These are phyloP conservation scores for Spodoptera picta DNA, from an alignment of 2,888 invertebrate genomes.

Conservation along the genomic window DNA sequence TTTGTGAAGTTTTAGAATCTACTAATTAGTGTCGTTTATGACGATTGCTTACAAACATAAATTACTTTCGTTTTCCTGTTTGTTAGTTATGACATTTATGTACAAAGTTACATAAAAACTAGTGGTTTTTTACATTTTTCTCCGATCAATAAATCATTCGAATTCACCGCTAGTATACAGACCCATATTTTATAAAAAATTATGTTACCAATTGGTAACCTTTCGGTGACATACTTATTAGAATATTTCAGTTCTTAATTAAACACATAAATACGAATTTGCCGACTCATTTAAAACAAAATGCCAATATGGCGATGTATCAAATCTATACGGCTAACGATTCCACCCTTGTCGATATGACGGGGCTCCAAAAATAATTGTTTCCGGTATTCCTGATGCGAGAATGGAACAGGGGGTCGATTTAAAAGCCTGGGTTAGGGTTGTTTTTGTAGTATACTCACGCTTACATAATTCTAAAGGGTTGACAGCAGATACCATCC, in stretches of 20 bases:
- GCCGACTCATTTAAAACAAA: constrained; percentile 50
- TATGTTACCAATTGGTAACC: too few relatives aligned
- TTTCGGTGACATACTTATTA: too few relatives aligned
- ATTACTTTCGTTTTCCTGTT: constrained; percentile 15
- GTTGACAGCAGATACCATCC: not conserved
- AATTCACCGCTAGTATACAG: too few relatives aligned
- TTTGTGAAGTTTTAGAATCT: constrained; percentile 21
- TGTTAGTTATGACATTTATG: not conserved
- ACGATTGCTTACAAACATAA: constrained; percentile 15
- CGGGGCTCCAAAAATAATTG: constrained; percentile 73
- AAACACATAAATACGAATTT: constrained; percentile 36
- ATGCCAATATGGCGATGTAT: constrained; percentile 38
- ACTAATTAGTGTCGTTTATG: constrained; percentile 17
- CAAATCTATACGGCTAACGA: constrained; percentile 45
- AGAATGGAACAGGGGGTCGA: constrained; percentile 38
- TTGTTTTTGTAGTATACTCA: constrained; percentile 28
- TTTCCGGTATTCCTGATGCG: constrained; percentile 69
- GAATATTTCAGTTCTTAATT: too few relatives aligned
- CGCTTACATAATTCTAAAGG: constrained; percentile 23
- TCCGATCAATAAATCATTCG: too few relatives aligned
- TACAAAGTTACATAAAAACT: too few relatives aligned
- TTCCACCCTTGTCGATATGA: constrained; percentile 57
- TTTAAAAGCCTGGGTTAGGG: constrained; percentile 35
- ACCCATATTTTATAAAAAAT: too few relatives aligned
- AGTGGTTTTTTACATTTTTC: too few relatives aligned